These are phyloP conservation scores for Megaustenia siamemsis DNA, from an alignment of 2,888 invertebrate genomes.

Conservation along the genomic window DNA sequence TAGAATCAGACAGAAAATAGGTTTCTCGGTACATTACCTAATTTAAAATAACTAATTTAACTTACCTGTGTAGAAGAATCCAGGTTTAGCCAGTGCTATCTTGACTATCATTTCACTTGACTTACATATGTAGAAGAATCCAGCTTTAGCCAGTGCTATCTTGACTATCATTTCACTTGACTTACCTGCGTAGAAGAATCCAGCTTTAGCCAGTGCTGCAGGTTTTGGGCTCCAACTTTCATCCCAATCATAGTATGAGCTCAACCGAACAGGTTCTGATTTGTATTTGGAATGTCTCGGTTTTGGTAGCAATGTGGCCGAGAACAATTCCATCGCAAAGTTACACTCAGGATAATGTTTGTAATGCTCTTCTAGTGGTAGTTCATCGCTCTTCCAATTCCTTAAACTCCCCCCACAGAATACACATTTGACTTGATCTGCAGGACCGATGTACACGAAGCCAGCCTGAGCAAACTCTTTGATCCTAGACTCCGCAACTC, in stretches of 20 bases:
- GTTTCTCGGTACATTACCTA: too few species aligned
- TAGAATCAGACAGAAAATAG: too few species aligned
- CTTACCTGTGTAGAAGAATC: too few species aligned
- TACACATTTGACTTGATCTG: constrained; percentile 94
- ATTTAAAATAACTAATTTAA: too few species aligned
- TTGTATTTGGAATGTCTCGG: constrained; percentile 69
- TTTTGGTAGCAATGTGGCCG: not conserved
- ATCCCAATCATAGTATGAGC: constrained; percentile 85
- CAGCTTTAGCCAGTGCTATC: too few species aligned
- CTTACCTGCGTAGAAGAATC: constrained; percentile 92
- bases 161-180: too few species aligned
- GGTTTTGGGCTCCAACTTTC: constrained; percentile 89
- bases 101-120: too few species aligned
- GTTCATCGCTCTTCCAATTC: constrained; percentile 94
- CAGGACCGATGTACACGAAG: constrained; percentile 88
- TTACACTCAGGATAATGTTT: constrained; percentile 91
- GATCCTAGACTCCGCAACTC: constrained; percentile 45
- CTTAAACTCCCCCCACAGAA: constrained; percentile 95
- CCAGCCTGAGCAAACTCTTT: constrained; percentile 90
- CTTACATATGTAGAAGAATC: too few species aligned
- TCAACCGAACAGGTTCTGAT: constrained; percentile 65
- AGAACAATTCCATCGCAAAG: constrained; percentile 83
- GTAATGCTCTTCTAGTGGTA: constrained; percentile 95
- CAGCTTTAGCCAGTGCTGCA: constrained; percentile 90
- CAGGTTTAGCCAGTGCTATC: too few species aligned